Conservation (phyloP, 2,888 invertebrate genomes). For the Lymantria monacha region DNA sequence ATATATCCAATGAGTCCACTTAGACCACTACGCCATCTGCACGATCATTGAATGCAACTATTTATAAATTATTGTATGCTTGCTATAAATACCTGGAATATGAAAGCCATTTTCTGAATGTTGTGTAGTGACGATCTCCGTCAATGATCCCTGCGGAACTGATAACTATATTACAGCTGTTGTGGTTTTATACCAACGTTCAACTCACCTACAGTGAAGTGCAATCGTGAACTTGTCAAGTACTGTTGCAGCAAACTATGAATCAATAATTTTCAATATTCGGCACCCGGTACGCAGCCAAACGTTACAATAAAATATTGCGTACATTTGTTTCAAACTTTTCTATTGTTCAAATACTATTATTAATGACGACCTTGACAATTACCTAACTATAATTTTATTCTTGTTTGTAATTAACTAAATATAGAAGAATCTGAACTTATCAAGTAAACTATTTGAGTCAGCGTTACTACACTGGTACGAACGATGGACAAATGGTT, state of each 20-base stretch:
- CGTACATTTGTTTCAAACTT: conserved; percentile 44
- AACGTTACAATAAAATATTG: conserved; percentile 53
- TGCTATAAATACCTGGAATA: conserved; percentile 58
- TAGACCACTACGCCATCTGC: too few relatives aligned
- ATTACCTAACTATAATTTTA: conserved; percentile 1
- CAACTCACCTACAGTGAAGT: conserved; percentile 58
- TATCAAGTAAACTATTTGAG: too few relatives aligned
- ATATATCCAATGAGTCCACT: too few relatives aligned
- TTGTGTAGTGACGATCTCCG: conserved; percentile 34
- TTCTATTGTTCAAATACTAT: conserved; percentile 21
- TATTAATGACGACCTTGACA: conserved; percentile 24
- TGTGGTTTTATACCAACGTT: conserved; percentile 69
- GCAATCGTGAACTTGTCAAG: conserved; percentile 68
- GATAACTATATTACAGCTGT: conserved; percentile 45
- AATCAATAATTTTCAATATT: conserved; percentile 79
- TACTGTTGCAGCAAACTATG: conserved; percentile 71
- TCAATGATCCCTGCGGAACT: conserved; percentile 61
- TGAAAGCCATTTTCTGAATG: conserved; percentile 59
- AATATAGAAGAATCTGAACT: too few relatives aligned
- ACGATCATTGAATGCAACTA: too few relatives aligned
- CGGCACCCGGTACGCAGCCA: conserved; percentile 54
- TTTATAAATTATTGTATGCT: too few relatives aligned
- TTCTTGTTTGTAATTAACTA: too few relatives aligned
- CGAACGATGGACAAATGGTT: too few relatives aligned
- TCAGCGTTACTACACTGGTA: too few relatives aligned